phyloP scores from a whole-genome alignment of 2,797 vertebrate species.

The Gambelia wislizenii region DNA sequence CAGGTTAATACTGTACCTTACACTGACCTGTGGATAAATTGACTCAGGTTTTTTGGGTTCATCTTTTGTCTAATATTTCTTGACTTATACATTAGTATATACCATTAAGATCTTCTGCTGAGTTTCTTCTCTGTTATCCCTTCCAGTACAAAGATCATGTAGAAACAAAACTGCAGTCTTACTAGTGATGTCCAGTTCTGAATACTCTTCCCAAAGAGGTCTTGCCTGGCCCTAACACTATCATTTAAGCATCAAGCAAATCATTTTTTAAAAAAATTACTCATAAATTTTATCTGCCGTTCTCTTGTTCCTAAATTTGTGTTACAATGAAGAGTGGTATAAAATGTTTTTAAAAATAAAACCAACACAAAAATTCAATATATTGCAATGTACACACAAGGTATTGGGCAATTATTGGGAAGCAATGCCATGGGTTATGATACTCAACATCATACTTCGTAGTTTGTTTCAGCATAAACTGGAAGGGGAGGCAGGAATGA shows the following conservation, averaged over 20 bases:
- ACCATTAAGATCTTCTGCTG: not conserved
- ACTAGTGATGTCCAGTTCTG: not conserved
- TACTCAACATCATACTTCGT: too few species aligned
- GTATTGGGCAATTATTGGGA: too few species aligned
- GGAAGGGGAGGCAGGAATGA: too few species aligned
- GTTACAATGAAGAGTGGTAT: not conserved
- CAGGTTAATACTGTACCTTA: too few species aligned
- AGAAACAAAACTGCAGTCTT: not conserved
- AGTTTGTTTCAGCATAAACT: too few species aligned
- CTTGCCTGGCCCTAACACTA: not conserved
- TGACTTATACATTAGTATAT: too few species aligned
- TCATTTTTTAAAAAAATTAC: not conserved
- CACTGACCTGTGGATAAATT: too few species aligned
- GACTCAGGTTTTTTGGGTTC: too few species aligned
- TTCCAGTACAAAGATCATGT: not conserved
- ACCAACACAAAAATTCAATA: not conserved
- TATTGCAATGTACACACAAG: not conserved
- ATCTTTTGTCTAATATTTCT: too few species aligned
- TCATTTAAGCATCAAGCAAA: not conserved
- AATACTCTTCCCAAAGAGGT: not conserved
- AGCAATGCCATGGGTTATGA: too few species aligned
- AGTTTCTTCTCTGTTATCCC: too few species aligned
- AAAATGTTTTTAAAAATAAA: not conserved
- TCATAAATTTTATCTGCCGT: not conserved
- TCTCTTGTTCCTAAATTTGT: too few species aligned